Base-by-base conservation (phyloP, 2,113 vertebrate genomes). In the Alligator sinensis region DNA sequence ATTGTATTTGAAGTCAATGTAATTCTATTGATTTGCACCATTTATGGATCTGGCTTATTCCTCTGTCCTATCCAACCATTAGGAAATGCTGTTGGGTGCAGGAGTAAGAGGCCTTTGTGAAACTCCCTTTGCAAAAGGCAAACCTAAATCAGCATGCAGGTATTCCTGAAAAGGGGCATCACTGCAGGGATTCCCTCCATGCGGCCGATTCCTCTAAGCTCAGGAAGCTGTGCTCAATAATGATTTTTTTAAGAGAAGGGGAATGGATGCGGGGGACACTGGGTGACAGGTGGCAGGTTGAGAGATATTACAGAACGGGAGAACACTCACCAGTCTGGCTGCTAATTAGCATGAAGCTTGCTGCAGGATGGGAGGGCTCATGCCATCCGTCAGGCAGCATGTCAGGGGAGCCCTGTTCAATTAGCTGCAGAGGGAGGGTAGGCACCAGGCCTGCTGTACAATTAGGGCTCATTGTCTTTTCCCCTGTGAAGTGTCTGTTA, bases 201-300 rank as follows among this genome's bases (percentile, higher is more conserved):
- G 28, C 18, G 57, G 30, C 24, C 15, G 58, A 47, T 38, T 1
- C 76, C 13, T 0, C 0, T 1, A 38, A 7, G 38, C n/a, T 62
- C 75, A 5, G 0, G 63, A n/a, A 88, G 59, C 27, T 4, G 9
- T 0, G 2, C 5, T 14, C 14, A 5, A 9, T 25, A 83, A 58
- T 16, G 2, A 24, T 77, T 80, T 2, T 0, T 38, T 14, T 3
- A 38, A 18, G n/a, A 2, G 17, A n/a, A 22, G 59, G 27, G 24
- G 11, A 18, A 18, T 4, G 0, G 0, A 7, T 68, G 34, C 59
- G 22, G 10, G 17, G 15, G 15, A 38, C 22, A 0, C 77, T 25
- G 61, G 87, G 16, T 62, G 30, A 28, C 11, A 74, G 61, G 76
- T 80, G 57, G n/a, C 47, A 59, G 19, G 38, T 16, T 54, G 74